phyloP scores from a whole-genome alignment of 2,888 invertebrate species.

The Oscheius sp. region DNA sequence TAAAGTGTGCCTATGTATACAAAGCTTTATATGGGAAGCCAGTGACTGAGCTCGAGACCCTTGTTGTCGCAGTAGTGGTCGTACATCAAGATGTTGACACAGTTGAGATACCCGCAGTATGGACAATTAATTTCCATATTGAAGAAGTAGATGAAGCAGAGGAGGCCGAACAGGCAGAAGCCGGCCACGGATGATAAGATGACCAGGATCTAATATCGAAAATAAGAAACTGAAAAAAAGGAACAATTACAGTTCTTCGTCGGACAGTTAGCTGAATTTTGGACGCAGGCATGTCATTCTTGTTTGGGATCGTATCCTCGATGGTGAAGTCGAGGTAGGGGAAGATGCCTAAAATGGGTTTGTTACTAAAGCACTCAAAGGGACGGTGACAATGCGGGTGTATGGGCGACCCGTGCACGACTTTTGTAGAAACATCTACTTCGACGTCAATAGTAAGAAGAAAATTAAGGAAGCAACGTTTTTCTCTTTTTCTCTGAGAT shows the following conservation, averaged over 20 bases:
- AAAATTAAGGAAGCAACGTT: too few relatives aligned
- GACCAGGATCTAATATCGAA: constrained; percentile 1
- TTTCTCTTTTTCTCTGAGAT: too few relatives aligned
- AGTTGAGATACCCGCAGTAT: constrained; percentile 54
- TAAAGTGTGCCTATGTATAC: constrained; percentile 4
- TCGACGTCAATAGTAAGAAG: too few relatives aligned
- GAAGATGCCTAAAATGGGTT: constrained; percentile 40
- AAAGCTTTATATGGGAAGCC: constrained; percentile 65
- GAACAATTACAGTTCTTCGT: constrained; percentile 6
- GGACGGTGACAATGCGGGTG: too few relatives aligned
- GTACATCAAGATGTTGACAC: constrained; percentile 39
- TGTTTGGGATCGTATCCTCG: not conserved
- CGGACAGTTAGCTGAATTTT: constrained; percentile 21
- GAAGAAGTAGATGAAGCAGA: constrained; percentile 33
- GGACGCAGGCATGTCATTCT: constrained; percentile 2
- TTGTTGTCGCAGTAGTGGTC: constrained; percentile 70
- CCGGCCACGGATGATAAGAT: not conserved
- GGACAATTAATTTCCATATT: constrained; percentile 42
- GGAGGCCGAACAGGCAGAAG: not conserved
- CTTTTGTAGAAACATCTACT: too few relatives aligned
- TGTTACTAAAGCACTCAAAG: too few relatives aligned
- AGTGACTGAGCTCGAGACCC: constrained; percentile 64
- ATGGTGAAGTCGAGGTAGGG: constrained; percentile 46
- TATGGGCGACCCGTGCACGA: too few relatives aligned
- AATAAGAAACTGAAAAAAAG: not conserved